phyloP scores from a whole-genome alignment of 2,888 invertebrate genomes.

The Caprella mutica region DNA sequence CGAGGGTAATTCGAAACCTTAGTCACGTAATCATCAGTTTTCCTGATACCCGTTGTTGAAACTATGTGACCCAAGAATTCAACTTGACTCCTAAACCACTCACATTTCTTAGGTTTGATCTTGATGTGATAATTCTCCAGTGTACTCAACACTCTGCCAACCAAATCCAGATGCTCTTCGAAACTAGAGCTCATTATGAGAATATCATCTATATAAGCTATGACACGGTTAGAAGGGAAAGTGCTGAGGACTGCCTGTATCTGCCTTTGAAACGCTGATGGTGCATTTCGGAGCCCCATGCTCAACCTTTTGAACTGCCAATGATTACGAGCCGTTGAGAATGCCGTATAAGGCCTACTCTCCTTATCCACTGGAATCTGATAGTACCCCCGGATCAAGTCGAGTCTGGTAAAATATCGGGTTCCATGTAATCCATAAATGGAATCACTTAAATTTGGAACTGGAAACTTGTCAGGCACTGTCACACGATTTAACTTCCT shows the following conservation, averaged over 20 bases:
- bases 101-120: slow-evolving; percentile 1
- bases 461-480: slow-evolving; percentile 3
- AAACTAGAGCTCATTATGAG: neutral
- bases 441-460: slow-evolving; percentile 1
- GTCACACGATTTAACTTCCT: neutral
- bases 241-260: neutral
- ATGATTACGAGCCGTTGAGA: slow-evolving; percentile 2
- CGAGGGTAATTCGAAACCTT: neutral
- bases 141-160: neutral
- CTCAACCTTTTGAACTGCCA: neutral
- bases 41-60: neutral
- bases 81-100: neutral
- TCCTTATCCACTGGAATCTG: neutral
- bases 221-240: neutral
- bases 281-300: neutral
- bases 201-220: slow-evolving; percentile 3
- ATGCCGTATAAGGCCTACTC: neutral
- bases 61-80: slow-evolving; percentile 2
- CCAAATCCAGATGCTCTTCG: neutral
- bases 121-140: neutral
- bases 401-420: too few species aligned
- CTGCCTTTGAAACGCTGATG: neutral
- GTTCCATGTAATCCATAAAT: neutral
- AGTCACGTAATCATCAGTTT: neutral
- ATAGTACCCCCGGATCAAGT: neutral